A percentile compares a stretch with the other conserved stretches of the same genome.
These are phyloP conservation scores for Amphipyra tragopoginis DNA, from an alignment of 2,888 invertebrate genomes.

Conservation along the genomic window DNA sequence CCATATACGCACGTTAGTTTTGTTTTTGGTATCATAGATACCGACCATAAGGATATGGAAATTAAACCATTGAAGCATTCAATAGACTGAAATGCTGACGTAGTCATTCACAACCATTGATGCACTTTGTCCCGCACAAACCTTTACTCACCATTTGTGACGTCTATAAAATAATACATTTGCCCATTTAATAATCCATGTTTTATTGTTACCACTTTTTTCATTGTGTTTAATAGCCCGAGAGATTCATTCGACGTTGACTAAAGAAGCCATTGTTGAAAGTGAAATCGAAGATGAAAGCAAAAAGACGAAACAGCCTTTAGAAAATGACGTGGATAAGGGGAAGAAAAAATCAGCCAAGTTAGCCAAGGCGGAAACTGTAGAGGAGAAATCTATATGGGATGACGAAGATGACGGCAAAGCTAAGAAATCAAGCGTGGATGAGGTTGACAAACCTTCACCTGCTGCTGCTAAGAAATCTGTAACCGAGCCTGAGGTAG, in stretches of 20 bases:
- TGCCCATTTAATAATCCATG: conserved; percentile 61
- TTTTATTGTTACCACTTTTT: conserved; percentile 74
- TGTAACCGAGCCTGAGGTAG: conserved; percentile 69
- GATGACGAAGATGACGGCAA: conserved; percentile 72
- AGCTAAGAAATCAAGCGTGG: conserved; percentile 65
- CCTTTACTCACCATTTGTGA: conserved; percentile 74
- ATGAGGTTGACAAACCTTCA: conserved; percentile 66
- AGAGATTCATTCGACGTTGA: conserved; percentile 87
- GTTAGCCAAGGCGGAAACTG: conserved; percentile 65
- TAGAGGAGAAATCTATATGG: conserved; percentile 75
- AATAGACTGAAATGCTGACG: conserved; percentile 81
- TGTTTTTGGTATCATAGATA: conserved; percentile 76
- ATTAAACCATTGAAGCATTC: conserved; percentile 78
- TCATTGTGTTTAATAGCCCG: conserved; percentile 83
- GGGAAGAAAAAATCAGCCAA: conserved; percentile 63
- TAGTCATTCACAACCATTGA: conserved; percentile 69
- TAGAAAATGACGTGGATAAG: conserved; percentile 68
- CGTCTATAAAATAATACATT: conserved; percentile 72
- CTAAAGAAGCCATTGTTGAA: conserved; percentile 85
- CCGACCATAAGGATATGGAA: conserved; percentile 77
- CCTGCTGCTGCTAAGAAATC: conserved; percentile 64
- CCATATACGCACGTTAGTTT: conserved; percentile 77
- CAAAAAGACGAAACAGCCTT: conserved; percentile 66
- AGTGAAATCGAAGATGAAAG: conserved; percentile 84
- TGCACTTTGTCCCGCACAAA: conserved; percentile 60